phyloP scores from a whole-genome alignment of 2,888 invertebrate species.

The Anthoptus insignis region DNA sequence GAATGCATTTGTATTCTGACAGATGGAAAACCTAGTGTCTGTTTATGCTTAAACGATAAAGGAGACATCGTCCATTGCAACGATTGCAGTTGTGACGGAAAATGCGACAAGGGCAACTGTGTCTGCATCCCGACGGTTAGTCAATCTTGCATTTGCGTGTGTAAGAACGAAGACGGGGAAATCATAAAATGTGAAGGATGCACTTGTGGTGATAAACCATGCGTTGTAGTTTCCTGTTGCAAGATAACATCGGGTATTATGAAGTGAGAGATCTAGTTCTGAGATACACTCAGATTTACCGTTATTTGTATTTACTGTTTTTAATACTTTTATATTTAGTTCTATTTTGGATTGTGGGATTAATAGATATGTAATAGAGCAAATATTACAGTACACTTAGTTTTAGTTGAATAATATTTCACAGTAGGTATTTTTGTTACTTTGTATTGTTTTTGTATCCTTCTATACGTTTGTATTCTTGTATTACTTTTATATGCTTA shows the following conservation, averaged over 20 bases:
- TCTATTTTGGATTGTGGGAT: too few species aligned
- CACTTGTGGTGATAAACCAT: constrained; percentile 33
- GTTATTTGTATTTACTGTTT: not conserved
- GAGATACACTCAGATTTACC: not conserved
- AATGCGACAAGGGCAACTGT: constrained; percentile 46
- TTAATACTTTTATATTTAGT: not conserved
- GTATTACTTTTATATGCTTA: too few species aligned
- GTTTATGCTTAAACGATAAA: constrained; percentile 49
- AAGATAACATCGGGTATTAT: constrained; percentile 19
- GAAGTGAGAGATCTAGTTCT: constrained; percentile 15
- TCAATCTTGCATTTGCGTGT: constrained; percentile 54
- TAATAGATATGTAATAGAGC: too few species aligned
- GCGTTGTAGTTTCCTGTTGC: constrained; percentile 28
- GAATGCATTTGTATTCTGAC: constrained; percentile 40
- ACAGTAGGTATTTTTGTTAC: too few species aligned
- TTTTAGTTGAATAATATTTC: too few species aligned
- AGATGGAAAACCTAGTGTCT: constrained; percentile 42
- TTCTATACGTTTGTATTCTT: too few species aligned
- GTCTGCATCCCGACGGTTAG: constrained; percentile 53
- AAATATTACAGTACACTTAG: too few species aligned
- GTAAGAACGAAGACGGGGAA: constrained; percentile 50
- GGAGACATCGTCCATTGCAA: constrained; percentile 51
- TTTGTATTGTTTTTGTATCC: too few species aligned
- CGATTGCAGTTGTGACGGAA: constrained; percentile 53
- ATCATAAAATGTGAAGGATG: constrained; percentile 54